These are phyloP conservation scores for Apostichopus parvimensis DNA, from an alignment of 35 echinoderm and acorn worm genomes.

Conservation along the genomic window DNA sequence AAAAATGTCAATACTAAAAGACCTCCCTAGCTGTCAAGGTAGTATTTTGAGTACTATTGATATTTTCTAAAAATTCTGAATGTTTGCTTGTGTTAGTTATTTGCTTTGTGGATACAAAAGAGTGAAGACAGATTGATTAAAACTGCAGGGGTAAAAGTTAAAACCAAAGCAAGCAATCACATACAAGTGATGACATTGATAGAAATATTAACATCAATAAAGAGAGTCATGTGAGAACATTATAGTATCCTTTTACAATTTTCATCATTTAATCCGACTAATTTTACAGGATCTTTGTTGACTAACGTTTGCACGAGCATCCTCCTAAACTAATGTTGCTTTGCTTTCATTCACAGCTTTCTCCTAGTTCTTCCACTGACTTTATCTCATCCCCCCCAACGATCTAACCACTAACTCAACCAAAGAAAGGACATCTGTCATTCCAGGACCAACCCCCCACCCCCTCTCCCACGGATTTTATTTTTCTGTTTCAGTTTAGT, in stretches of 20 bases:
- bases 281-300: no score
- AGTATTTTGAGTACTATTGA: no score
- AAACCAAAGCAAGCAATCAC: no score
- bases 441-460: not conserved
- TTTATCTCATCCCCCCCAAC: not conserved
- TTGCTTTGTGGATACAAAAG: no score
- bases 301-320: not conserved
- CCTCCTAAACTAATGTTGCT: constrained; percentile 1
- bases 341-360: constrained; percentile 4
- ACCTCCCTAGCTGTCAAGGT: no score
- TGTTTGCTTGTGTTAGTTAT: no score
- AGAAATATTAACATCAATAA: no score
- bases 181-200: no score
- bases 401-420: constrained; percentile 5
- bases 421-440: not conserved
- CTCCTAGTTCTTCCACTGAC: not conserved
- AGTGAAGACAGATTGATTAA: no score
- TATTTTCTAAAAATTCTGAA: no score
- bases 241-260: not conserved
- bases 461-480: not conserved
- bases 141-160: no score
- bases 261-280: not conserved
- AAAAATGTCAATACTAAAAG: no score
- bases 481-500: not conserved
- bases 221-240: not conserved